phyloP scores from a whole-genome alignment of 2,888 invertebrate species.

The Phorcus lineatus region DNA sequence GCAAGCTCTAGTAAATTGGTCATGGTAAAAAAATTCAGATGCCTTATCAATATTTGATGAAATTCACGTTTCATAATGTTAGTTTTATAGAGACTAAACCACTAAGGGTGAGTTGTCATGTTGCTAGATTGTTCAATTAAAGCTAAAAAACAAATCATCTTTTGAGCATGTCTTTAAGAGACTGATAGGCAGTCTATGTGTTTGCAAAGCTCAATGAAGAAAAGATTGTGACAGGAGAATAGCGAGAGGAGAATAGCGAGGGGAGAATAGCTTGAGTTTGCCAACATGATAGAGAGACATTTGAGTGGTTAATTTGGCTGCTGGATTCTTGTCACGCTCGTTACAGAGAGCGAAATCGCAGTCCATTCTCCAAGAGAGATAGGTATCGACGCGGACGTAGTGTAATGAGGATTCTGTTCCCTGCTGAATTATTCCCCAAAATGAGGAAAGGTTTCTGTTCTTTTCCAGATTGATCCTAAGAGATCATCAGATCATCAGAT shows the following conservation, averaged over 20 bases:
- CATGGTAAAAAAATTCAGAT: too few relatives aligned
- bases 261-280: neutral
- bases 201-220: neutral
- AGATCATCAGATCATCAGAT: slow-evolving; percentile 12
- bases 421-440: slow-evolving; percentile 7
- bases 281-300: neutral
- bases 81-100: too few relatives aligned
- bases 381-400: slow-evolving; percentile 3
- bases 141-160: too few relatives aligned
- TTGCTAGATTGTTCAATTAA: too few relatives aligned
- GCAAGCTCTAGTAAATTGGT: too few relatives aligned
- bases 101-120: too few relatives aligned
- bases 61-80: too few relatives aligned
- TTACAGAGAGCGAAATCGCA: neutral
- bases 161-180: too few relatives aligned
- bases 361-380: neutral
- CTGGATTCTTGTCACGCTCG: slow-evolving; percentile 4
- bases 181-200: too few relatives aligned
- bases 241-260: slow-evolving; percentile 12
- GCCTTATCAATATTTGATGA: too few relatives aligned
- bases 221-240: slow-evolving; percentile 8
- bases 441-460: neutral
- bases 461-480: slow-evolving; percentile 1
- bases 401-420: neutral
- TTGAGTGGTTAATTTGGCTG: neutral